Percentiles rank a stretch among this genome's conserved stretches.
phyloP scores from a whole-genome alignment of 2,888 invertebrate species.

The Synergus umbraculus region DNA sequence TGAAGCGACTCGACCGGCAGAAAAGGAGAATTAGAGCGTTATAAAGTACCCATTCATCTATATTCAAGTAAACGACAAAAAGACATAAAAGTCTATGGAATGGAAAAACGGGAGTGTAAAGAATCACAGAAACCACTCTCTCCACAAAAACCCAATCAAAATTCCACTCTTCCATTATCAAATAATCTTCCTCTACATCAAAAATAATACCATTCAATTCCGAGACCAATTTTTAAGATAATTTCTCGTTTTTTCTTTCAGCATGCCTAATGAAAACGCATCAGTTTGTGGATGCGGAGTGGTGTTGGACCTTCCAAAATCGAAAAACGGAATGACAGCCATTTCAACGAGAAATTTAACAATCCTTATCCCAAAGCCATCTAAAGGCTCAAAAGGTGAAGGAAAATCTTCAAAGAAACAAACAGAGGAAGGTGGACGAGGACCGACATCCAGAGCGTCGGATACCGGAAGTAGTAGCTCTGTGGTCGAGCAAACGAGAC shows the following conservation, averaged over 20 bases:
- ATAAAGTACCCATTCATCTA: neutral
- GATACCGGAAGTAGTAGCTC: conserved; percentile 69
- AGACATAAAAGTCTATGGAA: neutral
- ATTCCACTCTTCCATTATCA: neutral
- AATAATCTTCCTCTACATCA: no score
- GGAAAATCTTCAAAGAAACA: conserved; percentile 63
- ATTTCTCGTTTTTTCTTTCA: conserved; percentile 47
- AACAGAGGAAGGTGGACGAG: conserved; percentile 56
- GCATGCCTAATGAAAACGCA: conserved; percentile 73
- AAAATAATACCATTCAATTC: neutral
- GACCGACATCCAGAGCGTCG: conserved; percentile 60
- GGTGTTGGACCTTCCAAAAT: conserved; percentile 65
- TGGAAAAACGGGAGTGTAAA: neutral
- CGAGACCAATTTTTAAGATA: neutral
- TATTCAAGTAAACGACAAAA: neutral
- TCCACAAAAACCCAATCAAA: neutral
- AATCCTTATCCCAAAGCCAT: conserved; percentile 64
- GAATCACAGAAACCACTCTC: neutral
- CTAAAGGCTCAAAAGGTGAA: conserved; percentile 62
- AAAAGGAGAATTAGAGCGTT: neutral
- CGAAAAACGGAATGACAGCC: conserved; percentile 62
- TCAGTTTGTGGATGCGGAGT: conserved; percentile 71
- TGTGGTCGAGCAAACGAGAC: conserved; percentile 62
- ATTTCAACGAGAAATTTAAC: conserved; percentile 63
- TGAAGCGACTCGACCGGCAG: neutral